phyloP scores from a whole-genome alignment of 2,113 vertebrate species.

The Machaerirhynchus nigripectus region DNA sequence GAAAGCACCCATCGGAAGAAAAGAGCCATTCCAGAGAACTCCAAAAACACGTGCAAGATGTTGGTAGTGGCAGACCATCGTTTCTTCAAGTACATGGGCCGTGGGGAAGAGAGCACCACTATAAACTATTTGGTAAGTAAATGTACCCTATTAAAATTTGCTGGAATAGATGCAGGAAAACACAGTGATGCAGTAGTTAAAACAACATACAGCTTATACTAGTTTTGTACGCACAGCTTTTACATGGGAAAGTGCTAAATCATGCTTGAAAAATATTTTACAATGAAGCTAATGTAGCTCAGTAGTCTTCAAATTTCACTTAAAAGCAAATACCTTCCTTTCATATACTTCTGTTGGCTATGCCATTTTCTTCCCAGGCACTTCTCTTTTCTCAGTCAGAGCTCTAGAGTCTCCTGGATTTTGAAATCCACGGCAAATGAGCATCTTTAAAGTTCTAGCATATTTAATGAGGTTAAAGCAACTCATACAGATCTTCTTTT shows the following conservation, averaged over 20 bases:
- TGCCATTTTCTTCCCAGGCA: not conserved
- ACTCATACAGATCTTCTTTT: not conserved
- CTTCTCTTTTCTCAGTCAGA: not conserved
- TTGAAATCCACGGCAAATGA: not conserved
- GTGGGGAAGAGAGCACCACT: conserved; percentile 92
- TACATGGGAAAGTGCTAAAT: not conserved
- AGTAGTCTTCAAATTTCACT: not conserved
- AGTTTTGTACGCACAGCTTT: not conserved
- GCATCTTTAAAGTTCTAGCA: not conserved
- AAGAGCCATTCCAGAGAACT: conserved; percentile 70
- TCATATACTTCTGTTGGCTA: not conserved
- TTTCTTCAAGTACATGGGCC: conserved; percentile 92
- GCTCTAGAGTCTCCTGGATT: not conserved
- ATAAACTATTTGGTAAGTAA: conserved; percentile 91
- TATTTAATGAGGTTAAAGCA: not conserved
- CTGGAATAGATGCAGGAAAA: not conserved
- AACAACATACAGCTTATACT: not conserved
- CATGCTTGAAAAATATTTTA: not conserved
- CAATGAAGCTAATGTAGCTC: not conserved
- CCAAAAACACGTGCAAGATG: conserved; percentile 91
- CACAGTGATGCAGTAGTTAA: not conserved
- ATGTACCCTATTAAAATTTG: not conserved
- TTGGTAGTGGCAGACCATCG: conserved; percentile 96
- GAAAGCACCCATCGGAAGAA: conserved; percentile 75
- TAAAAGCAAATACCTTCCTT: not conserved